Evolutionary conservation across 2,888 invertebrate species (phyloP).

Genomic region (Galerucella calmariensis): DNA sequence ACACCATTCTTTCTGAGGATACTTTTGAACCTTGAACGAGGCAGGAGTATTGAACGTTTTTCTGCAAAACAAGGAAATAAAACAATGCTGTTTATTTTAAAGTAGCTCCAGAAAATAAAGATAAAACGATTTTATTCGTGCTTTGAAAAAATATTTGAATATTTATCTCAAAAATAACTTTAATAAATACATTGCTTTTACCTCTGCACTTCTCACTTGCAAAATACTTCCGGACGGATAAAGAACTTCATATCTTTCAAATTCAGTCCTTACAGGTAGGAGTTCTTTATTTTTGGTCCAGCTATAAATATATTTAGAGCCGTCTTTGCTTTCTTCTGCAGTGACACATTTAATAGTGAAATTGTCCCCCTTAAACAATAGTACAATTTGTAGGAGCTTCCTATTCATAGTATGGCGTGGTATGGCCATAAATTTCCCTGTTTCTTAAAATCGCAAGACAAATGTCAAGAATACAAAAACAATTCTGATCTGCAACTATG

Average conservation of each 20-base stretch:
- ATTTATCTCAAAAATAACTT: no score
- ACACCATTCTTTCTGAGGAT: slow-evolving; percentile 71
- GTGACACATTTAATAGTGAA: slow-evolving; percentile 81
- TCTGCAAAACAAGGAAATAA: slow-evolving; percentile 66
- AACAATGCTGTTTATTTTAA: not conserved
- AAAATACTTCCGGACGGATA: slow-evolving; percentile 86
- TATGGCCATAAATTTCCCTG: no score
- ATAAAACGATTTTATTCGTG: no score
- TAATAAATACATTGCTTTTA: slow-evolving; percentile 58
- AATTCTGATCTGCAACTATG: no score
- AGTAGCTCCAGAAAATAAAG: no score
- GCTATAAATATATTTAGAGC: slow-evolving; percentile 80
- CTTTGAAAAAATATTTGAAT: no score
- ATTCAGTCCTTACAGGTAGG: slow-evolving; percentile 77
- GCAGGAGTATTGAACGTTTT: slow-evolving; percentile 76
- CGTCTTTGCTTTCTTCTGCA: slow-evolving; percentile 70
- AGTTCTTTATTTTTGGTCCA: slow-evolving; percentile 84
- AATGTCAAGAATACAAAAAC: no score
- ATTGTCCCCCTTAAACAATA: slow-evolving; percentile 71
- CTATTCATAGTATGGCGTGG: no score
- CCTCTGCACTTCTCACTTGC: slow-evolving; percentile 81
- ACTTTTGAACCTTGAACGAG: slow-evolving; percentile 68
- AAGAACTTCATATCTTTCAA: slow-evolving; percentile 87
- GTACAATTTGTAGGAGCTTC: no score
- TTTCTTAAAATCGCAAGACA: no score